A percentile compares a stretch with the other conserved stretches of the same genome.
These are phyloP conservation scores for Deilephila elpenor DNA, from an alignment of 2,888 invertebrate species.

Conservation along the genomic window DNA sequence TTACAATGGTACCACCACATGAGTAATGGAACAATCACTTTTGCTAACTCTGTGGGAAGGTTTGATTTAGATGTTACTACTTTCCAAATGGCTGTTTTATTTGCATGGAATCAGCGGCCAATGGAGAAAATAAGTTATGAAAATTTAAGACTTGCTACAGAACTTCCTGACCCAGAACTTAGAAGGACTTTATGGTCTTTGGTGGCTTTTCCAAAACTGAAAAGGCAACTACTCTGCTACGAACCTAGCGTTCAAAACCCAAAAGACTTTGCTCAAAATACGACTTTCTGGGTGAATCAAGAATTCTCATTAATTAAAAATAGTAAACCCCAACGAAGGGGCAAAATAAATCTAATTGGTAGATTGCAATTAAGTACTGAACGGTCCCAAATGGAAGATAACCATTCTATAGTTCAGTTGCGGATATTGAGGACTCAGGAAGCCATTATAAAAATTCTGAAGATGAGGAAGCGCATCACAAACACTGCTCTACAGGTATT, in stretches of 20 bases:
- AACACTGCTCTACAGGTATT: constrained; percentile 95
- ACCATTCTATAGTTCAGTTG: constrained; percentile 98
- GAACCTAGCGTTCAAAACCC: constrained; percentile 92
- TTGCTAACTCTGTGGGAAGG: constrained; percentile 95
- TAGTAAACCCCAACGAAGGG: constrained; percentile 96
- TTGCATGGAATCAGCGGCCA: constrained; percentile 99
- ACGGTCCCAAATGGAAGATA: constrained; percentile 97
- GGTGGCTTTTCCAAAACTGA: constrained; percentile 97
- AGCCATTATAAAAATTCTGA: constrained; percentile 99
- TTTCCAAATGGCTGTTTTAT: constrained; percentile 99
- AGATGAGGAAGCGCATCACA: constrained; percentile 97
- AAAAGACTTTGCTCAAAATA: constrained; percentile 97
- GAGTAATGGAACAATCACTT: constrained; percentile 99
- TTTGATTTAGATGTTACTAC: constrained; percentile 99
- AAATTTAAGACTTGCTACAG: constrained; percentile 97
- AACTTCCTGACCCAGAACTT: constrained; percentile 97
- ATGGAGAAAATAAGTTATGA: constrained; percentile 97
- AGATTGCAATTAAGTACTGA: constrained; percentile 97
- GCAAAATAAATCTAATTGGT: constrained; percentile 98
- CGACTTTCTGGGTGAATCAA: constrained; percentile 98
- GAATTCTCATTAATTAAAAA: constrained; percentile 98
- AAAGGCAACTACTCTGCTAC: constrained; percentile 94
- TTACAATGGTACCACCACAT: constrained; percentile 99
- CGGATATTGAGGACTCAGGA: constrained; percentile 97
- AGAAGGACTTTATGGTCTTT: constrained; percentile 97